Base-by-base conservation (phyloP, 2,113 vertebrate species). In the Lates calcarifer region DNA sequence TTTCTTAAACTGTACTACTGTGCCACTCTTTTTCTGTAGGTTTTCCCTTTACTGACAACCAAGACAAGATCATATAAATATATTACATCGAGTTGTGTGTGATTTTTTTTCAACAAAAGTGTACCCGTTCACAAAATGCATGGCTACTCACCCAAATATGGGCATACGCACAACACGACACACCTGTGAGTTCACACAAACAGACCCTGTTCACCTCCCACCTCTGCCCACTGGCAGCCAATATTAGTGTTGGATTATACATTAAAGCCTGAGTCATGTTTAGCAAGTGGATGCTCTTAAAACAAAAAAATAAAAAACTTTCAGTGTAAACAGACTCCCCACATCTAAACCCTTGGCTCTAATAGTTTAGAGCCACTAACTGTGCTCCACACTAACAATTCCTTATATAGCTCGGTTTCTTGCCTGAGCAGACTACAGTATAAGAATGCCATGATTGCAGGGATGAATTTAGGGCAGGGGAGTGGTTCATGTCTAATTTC, bases 321-420 rank as follows among this genome's bases (percentile, higher is more conserved):
- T 74, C 55, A 75, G 66, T 67, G 79, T 90, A 84, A 91, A 91
- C 87, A 86, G 72, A 76, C 70, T 79, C 53, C 37, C 75, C 17
- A 26, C 78, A 77, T 77, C 82, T 56, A 41, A 79, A 68, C 35
- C 29, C 68, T 69, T 24, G 29, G 75, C 84, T 81, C 51, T 78
- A 57, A 85, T 43, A 72, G 83, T 89, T 87, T 69, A 39, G 70
- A 84, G 62, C 68, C 81, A 69, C 87, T 51, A 28, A 70, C 63
- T 81, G 77, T 64, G 37, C 71, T 69, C 77, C 20, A 53, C 68
- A 73, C 70, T 81, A 88, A 90, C 89, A 92, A 68, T 64, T 75
- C 92, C 92, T 91, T 92, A 90, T 91, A 93, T 90, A 93, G 92
- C 57, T 53, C 43, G 84, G 57, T 83, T 76, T 86, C 67, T 67